Percentiles rank a stretch among this genome's conserved stretches.
phyloP scores from a whole-genome alignment of 2,797 vertebrate genomes.

The Sternarchorhynchus goeldii region DNA sequence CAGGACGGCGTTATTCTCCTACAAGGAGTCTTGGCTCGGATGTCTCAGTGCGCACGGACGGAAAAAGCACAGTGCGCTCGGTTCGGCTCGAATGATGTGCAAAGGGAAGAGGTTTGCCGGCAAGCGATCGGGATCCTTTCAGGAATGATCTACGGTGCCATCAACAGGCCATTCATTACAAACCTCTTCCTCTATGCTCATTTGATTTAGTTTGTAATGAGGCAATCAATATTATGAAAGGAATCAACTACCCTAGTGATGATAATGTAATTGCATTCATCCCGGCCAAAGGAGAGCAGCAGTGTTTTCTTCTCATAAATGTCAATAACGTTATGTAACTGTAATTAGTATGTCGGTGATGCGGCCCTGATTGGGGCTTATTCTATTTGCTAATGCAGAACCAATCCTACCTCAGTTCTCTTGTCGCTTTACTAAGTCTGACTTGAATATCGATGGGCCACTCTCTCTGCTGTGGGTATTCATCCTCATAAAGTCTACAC shows the following conservation, averaged over 20 bases:
- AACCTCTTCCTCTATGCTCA: conserved; percentile 56
- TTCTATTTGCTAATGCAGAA: conserved; percentile 28
- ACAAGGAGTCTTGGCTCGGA: conserved; percentile 35
- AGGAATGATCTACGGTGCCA: conserved; percentile 57
- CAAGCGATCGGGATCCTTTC: conserved; percentile 44
- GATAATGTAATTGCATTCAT: conserved; percentile 30
- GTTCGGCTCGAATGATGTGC: conserved; percentile 65
- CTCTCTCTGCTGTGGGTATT: conserved; percentile 29
- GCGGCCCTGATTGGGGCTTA: conserved; percentile 32
- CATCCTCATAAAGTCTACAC: conserved; percentile 30
- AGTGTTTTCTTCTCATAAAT: conserved; percentile 31
- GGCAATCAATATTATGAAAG: conserved; percentile 61
- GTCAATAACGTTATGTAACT: conserved; percentile 28
- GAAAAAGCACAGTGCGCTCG: conserved; percentile 53
- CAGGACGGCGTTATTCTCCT: conserved; percentile 2
- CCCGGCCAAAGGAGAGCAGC: conserved; percentile 23
- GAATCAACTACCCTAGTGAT: conserved; percentile 27
- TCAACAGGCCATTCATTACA: conserved; percentile 50
- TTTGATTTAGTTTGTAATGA: conserved; percentile 49
- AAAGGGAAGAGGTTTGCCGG: conserved; percentile 58
- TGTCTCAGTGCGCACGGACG: conserved; percentile 36
- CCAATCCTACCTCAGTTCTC: conserved; percentile 12
- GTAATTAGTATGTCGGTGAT: conserved; percentile 27
- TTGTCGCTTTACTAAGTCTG: conserved; percentile 17
- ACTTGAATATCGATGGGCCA: conserved; percentile 33